phyloP scores from a whole-genome alignment of 2,113 vertebrate genomes.

The Patagioenas fasciata region DNA sequence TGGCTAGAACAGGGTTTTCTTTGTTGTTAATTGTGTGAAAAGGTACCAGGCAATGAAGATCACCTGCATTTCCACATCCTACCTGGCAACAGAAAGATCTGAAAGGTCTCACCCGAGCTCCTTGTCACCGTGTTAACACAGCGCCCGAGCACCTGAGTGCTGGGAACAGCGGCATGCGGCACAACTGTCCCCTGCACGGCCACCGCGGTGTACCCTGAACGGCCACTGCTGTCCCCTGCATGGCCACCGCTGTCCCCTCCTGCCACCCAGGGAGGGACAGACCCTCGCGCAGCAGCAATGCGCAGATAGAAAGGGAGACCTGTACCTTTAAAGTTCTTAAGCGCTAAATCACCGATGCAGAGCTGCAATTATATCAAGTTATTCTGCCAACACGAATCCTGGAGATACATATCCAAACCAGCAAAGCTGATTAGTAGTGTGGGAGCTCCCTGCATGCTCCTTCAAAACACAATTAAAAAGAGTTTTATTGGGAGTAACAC shows the following conservation, averaged over 20 bases:
- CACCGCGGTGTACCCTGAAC: no score
- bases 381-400: constrained; percentile 52
- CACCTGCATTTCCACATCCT: background rate
- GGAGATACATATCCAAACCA: constrained; percentile 52
- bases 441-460: constrained; percentile 53
- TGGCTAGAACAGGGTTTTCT: background rate
- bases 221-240: no score
- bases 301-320: background rate
- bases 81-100: background rate
- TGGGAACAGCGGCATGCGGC: no score
- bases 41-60: background rate
- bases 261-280: no score
- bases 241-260: no score
- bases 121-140: fast-evolving
- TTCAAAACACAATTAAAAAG: constrained; percentile 75
- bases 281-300: no score
- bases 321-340: constrained; percentile 51
- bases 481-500: constrained; percentile 66
- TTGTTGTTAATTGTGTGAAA: background rate
- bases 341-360: constrained; percentile 42
- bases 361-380: constrained; percentile 60
- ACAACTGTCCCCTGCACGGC: no score
- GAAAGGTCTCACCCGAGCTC: background rate
- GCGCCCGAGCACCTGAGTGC: background rate
- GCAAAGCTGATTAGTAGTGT: constrained; percentile 73